Conservation (phyloP, 2,113 vertebrate genomes). For the Anser brachyrhynchus region DNA sequence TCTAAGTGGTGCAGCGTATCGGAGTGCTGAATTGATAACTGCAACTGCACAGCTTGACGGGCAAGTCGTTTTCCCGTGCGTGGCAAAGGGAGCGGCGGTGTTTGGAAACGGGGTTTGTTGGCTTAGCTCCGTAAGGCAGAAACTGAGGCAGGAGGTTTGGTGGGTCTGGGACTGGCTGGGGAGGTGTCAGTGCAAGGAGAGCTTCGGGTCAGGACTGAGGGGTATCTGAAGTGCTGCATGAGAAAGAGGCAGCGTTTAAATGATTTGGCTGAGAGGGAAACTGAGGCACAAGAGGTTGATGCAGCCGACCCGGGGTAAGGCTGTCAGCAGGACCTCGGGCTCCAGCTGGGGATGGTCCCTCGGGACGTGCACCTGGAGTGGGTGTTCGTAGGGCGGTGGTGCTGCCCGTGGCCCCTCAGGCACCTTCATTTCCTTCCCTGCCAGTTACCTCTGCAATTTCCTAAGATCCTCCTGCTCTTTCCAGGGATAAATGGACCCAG, state of each 20-base stretch:
- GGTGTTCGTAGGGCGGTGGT: not conserved
- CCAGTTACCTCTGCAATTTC: rapidly evolving
- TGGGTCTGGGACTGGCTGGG: not conserved
- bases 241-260: not conserved
- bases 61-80: rapidly evolving
- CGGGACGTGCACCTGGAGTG: not conserved
- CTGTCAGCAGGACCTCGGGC: rapidly evolving
- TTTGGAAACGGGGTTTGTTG: not conserved
- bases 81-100: not conserved
- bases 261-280: not conserved
- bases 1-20: not conserved
- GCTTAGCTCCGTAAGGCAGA: rapidly evolving
- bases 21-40: not conserved
- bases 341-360: rapidly evolving
- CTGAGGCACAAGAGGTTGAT: not conserved
- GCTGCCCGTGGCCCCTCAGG: no score
- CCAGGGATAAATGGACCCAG: not conserved
- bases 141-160: rapidly evolving
- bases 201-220: not conserved
- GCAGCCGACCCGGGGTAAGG: rapidly evolving
- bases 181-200: not conserved
- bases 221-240: not conserved
- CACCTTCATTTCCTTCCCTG: not conserved
- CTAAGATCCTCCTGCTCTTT: not conserved
- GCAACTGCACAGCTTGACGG: not conserved